Percentiles rank a stretch among this genome's conserved stretches.
Evolutionary conservation across 2,113 vertebrate genomes (phyloP).

Genomic region (Lucifuga dentata): DNA sequence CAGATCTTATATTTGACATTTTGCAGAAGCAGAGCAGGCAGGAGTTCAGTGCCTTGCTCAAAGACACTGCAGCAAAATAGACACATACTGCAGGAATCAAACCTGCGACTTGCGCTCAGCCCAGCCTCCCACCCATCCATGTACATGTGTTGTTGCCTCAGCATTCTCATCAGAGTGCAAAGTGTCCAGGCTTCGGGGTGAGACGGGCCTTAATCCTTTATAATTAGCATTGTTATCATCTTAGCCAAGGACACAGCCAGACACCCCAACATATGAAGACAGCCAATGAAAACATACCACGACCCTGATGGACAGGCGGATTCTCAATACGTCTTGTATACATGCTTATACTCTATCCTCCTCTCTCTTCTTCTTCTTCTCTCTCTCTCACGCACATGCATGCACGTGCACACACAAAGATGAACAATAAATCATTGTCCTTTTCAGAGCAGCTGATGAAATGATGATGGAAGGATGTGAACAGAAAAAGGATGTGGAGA

Average conservation of each 20-base stretch:
- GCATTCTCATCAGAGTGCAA: too few relatives aligned
- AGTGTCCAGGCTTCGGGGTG: conserved; percentile 11
- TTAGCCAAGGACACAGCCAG: not conserved
- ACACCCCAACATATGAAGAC: conserved; percentile 16
- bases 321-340: not conserved
- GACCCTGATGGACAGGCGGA: conserved; percentile 3
- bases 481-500: not conserved
- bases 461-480: conserved; percentile 34
- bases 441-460: conserved; percentile 41
- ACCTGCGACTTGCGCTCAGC: too few relatives aligned
- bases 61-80: not conserved
- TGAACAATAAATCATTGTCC: conserved; percentile 33
- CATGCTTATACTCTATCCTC: not conserved
- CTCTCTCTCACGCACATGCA: not conserved
- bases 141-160: too few relatives aligned
- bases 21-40: not conserved
- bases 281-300: conserved; percentile 16
- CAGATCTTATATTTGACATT: not conserved
- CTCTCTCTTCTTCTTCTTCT: not conserved
- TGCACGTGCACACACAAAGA: not conserved
- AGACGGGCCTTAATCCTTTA: conserved; percentile 30
- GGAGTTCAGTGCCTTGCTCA: not conserved
- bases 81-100: too few relatives aligned
- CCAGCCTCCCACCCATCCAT: conserved; percentile 3
- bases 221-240: conserved; percentile 45